phyloP scores from a whole-genome alignment of 2,797 vertebrate species.

The Phalanger gymnotis region DNA sequence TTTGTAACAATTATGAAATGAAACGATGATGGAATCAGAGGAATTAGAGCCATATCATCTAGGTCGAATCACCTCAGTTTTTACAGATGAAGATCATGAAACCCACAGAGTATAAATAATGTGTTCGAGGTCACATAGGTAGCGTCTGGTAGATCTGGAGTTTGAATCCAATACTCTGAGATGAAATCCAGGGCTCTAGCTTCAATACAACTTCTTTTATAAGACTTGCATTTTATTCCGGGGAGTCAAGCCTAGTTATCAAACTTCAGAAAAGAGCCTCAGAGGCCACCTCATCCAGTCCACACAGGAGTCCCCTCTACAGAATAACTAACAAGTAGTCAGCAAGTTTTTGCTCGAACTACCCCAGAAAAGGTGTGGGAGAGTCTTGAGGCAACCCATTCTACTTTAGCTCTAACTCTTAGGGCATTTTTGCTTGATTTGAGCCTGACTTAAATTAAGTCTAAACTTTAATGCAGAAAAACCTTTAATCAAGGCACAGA shows the following conservation, averaged over 20 bases:
- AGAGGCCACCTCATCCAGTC: neutral
- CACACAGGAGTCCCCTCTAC: neutral
- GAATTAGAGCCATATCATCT: neutral
- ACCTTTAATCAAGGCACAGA: constrained; percentile 39
- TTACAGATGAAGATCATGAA: neutral
- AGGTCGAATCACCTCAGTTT: neutral
- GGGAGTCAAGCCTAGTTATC: neutral
- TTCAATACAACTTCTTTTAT: neutral
- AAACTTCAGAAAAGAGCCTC: neutral
- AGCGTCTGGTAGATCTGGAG: neutral
- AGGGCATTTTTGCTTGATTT: neutral
- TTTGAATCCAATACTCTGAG: neutral
- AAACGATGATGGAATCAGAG: neutral
- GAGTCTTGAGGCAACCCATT: neutral
- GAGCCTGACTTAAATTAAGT: neutral
- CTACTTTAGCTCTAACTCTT: neutral
- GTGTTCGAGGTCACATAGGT: neutral
- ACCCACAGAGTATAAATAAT: neutral
- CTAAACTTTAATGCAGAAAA: constrained; percentile 42
- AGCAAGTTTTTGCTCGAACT: neutral
- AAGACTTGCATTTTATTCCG: neutral
- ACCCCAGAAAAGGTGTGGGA: neutral
- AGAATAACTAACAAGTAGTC: neutral
- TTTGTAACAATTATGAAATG: neutral
- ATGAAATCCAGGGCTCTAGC: neutral